Evolutionary conservation across 2,113 vertebrate species (phyloP).

Genomic region (Oreochromis aureus): DNA sequence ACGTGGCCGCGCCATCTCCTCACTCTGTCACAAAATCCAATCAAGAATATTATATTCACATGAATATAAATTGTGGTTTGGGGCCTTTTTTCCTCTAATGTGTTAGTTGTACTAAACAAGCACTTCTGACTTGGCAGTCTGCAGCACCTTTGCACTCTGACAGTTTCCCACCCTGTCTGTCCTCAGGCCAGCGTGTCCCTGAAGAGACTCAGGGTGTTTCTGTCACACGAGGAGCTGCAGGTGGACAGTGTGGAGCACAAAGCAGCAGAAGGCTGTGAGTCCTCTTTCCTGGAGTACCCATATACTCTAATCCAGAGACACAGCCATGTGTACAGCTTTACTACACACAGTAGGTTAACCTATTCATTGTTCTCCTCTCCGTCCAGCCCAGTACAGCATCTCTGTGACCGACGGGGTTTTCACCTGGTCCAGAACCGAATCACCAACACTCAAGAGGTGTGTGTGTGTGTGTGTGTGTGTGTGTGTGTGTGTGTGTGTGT

Average conservation of each 20-base stretch:
- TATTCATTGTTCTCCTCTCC: neutral
- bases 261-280: conserved; percentile 38
- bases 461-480: rapidly evolving
- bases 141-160: neutral
- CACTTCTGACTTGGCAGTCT: neutral
- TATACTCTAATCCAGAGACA: neutral
- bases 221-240: conserved; percentile 92
- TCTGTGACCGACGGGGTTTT: conserved; percentile 81
- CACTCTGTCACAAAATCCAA: neutral
- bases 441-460: conserved; percentile 76
- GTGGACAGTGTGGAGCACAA: conserved; percentile 78
- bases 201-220: conserved; percentile 86
- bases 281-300: neutral
- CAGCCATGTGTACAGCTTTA: neutral
- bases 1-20: neutral
- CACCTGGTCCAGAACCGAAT: conserved; percentile 84
- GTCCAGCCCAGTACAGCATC: conserved; percentile 74
- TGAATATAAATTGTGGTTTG: neutral
- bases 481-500: too few relatives aligned
- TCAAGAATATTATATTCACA: neutral
- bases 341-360: too few relatives aligned
- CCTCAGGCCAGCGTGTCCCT: conserved; percentile 89
- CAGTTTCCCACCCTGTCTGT: neutral
- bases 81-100: neutral
- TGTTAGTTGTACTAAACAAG: neutral